Evolutionary conservation across 2,113 vertebrate genomes (phyloP).

Genomic region (Pterocles orientalis): DNA sequence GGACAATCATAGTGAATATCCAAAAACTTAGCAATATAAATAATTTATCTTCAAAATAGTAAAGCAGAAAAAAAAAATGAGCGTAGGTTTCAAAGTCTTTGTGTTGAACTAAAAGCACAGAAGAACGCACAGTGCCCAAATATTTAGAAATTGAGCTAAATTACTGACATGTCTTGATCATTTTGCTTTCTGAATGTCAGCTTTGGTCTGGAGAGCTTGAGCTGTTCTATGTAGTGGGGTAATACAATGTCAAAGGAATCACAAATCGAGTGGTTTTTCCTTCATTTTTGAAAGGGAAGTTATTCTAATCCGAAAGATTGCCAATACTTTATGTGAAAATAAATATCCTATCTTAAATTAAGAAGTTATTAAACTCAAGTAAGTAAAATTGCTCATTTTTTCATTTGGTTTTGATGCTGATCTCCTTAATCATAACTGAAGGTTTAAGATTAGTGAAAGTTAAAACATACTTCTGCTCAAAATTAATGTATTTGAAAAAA

Average conservation of each 20-base stretch:
- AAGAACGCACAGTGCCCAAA: background rate
- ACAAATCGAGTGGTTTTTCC: background rate
- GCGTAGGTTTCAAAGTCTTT: background rate
- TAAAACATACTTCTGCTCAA: conserved; percentile 22
- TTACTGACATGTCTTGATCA: background rate
- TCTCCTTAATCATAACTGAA: conserved; percentile 43
- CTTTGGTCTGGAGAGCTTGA: background rate
- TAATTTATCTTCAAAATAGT: background rate
- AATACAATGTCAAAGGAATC: background rate
- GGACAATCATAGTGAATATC: background rate
- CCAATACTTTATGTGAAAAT: conserved; percentile 20
- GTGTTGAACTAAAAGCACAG: background rate
- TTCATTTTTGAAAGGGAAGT: background rate
- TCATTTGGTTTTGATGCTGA: conserved; percentile 28
- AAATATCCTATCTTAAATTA: conserved; percentile 36
- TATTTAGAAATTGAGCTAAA: background rate
- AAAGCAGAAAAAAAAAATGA: background rate
- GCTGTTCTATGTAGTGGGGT: background rate
- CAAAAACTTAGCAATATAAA: background rate
- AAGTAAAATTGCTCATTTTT: conserved; percentile 13
- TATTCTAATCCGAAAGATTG: conserved; percentile 26
- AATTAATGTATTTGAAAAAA: background rate
- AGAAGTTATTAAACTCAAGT: conserved; percentile 39
- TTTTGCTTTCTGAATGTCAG: background rate
- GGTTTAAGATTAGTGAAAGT: conserved; percentile 7